Evolutionary conservation across 2,888 invertebrate species (phyloP), one percentile per base, ranked within the genome.

Genomic region (Pherbina coryleti): DNA sequence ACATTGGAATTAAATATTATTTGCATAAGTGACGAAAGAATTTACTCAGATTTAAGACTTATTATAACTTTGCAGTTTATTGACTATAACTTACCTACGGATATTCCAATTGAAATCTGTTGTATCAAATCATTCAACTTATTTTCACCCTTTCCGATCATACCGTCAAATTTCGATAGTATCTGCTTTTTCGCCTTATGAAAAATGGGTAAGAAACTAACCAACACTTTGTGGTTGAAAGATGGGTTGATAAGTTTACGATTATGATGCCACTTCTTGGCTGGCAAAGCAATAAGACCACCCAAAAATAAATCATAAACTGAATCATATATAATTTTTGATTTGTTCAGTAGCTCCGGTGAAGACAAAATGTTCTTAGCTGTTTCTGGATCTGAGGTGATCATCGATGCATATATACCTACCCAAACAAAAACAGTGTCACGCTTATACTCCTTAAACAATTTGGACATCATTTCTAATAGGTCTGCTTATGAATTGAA

Each of bases 361-460:
- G 82, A 82, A 28, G 81, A 80, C 0, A 83, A 66, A 25, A 83
- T 74, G 66, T 82, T 78, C 66, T 83, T 81, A 28, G 78, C 77
- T 5, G 81, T 53, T 5, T 62, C 76, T 1, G 83, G 83, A 51
- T 84, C 83, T 1, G 75, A 70, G 8, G 81, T 80, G 11, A 82
- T 19, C 8, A 83, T 7, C 9, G 75, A 64, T 0, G 83, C 81
- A 25, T 79, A 55, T 3, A 74, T 49, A 4, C 82, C 83, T 1
- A 79, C 9, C 82, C 82, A 82, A n/a, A 81, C 28, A 64, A 76
- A 79, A 11, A 81, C 57, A 0, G 77, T 80, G n/a, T 76, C 8
- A 7, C 8, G 37, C 37, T 37, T 4, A 8, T 8, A 37, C 37
- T 37, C 8, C 37, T 37, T 8, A 8, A 37, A 37, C 1, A 4